Evolutionary conservation across 1,140 invertebrate genomes (phyloP), one percentile per base, ranked within the genome.

Genomic region (Phenacoccus solenopsis): DNA sequence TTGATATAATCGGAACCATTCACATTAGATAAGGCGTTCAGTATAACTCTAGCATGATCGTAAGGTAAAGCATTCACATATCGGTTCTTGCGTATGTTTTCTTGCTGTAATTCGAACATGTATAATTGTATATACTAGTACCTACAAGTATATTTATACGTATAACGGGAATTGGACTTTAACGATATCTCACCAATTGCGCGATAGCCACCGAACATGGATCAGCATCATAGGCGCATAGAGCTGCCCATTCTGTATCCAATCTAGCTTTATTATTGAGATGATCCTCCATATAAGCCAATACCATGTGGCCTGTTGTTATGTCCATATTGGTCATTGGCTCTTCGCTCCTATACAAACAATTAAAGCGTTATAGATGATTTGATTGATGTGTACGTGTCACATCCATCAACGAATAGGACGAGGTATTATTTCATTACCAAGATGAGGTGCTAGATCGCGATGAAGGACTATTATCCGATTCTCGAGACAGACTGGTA

Each of bases 241-340:
- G 82, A 0, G 90, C 93, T 24, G 89, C 87, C 97, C 97, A 99
- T 82, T 99, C 96, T 76, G 94, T 88, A 74, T 98, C 94, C 70
- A 99, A 80, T 25, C 94, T 87, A 73, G 97, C 93, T 77, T 96
- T 96, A 78, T 98, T 98, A 74, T 94, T 93, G 72, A 99, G 80
- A 79, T 98, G 96, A 78, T 98, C 95, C 83, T 99, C 96, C 94
- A 99, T 98, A 80, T 99, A 99, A 1, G 91, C 91, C 84, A 99
- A 82, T 76, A 99, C 95, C 86, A 99, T 96, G 78, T 99, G 96
- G 72, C 97, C 97, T 49, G 97, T 99, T 12, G 96, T 94, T 77
- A 99, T 98, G 79, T 99, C 97, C 94, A 99, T 97, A 78, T 97
- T 98, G 0, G 92, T 90, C 12, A 93, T 79, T 0, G 95, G 94